A percentile compares a stretch with the other conserved stretches of the same genome.
Evolutionary conservation across 2,797 vertebrate genomes (phyloP).

Genomic region (Coregonus ussuriensis): DNA sequence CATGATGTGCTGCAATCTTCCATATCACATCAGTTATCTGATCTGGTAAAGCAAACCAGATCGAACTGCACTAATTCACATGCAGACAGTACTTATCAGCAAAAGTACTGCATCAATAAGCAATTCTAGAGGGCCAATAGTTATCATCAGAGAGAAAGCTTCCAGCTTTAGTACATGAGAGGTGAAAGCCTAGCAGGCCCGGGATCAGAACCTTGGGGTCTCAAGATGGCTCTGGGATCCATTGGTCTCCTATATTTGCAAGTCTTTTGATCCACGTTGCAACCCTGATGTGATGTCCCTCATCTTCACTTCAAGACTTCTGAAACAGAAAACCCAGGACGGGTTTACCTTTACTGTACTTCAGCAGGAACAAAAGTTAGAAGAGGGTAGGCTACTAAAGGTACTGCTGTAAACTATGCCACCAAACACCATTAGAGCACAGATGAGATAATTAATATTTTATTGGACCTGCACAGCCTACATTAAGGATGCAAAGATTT

Average conservation of each 20-base stretch:
- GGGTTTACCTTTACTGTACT: neutral
- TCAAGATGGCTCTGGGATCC: constrained; percentile 28
- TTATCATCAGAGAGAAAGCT: constrained; percentile 22
- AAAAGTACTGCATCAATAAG: constrained; percentile 17
- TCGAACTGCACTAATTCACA: too few relatives aligned
- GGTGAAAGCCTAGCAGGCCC: constrained; percentile 35
- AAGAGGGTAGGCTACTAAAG: neutral
- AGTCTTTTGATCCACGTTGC: constrained; percentile 24
- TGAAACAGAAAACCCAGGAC: neutral
- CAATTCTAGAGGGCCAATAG: constrained; percentile 18
- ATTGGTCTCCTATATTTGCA: constrained; percentile 27
- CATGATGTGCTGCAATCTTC: too few relatives aligned
- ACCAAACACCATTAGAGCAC: neutral
- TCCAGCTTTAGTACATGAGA: constrained; percentile 26
- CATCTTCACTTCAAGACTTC: constrained; percentile 14
- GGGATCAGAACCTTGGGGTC: constrained; percentile 29
- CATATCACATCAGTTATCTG: too few relatives aligned
- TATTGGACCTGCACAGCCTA: neutral
- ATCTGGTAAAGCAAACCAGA: too few relatives aligned
- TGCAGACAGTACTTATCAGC: too few relatives aligned
- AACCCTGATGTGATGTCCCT: constrained; percentile 44
- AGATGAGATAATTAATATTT: neutral
- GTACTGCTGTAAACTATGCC: neutral
- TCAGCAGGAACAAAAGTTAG: neutral
- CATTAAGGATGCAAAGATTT: neutral